phyloP scores from a whole-genome alignment of 2,797 vertebrate species.

The Rhinoraja longicauda region DNA sequence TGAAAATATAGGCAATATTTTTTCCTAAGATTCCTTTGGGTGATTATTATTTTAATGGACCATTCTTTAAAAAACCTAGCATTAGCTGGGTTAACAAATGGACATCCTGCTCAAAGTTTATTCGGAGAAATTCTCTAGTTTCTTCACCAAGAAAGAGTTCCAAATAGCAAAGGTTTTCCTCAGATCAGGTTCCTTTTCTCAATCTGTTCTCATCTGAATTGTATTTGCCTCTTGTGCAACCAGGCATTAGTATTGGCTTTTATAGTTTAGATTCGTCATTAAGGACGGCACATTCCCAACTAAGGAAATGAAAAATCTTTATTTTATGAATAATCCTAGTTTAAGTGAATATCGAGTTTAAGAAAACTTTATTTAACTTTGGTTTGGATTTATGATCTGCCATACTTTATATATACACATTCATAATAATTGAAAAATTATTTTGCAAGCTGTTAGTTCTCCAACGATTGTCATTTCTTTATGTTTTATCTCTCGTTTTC shows the following conservation, averaged over 20 bases:
- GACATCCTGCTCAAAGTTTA: not conserved
- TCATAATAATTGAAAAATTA: not conserved
- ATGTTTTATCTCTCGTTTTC: not conserved
- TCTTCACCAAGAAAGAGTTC: not conserved
- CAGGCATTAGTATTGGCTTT: not conserved
- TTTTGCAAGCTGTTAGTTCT: constrained; percentile 9
- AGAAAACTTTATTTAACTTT: constrained; percentile 21
- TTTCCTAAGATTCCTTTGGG: not conserved
- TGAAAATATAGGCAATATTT: not conserved
- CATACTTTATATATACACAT: not conserved
- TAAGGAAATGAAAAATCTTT: constrained; percentile 5
- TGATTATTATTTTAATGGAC: not conserved
- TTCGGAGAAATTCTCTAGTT: not conserved
- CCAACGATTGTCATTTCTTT: not conserved
- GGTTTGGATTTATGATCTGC: not conserved
- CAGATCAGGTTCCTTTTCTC: not conserved
- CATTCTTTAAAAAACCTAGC: not conserved
- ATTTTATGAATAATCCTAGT: not conserved
- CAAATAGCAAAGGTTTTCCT: not conserved
- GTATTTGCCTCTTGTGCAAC: not conserved
- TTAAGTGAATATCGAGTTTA: not conserved
- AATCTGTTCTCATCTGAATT: constrained; percentile 13
- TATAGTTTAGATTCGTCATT: not conserved
- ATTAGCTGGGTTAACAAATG: not conserved
- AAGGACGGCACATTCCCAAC: not conserved